Evolutionary conservation across 2,113 vertebrate genomes (phyloP).

Genomic region (Smithornis capensis): DNA sequence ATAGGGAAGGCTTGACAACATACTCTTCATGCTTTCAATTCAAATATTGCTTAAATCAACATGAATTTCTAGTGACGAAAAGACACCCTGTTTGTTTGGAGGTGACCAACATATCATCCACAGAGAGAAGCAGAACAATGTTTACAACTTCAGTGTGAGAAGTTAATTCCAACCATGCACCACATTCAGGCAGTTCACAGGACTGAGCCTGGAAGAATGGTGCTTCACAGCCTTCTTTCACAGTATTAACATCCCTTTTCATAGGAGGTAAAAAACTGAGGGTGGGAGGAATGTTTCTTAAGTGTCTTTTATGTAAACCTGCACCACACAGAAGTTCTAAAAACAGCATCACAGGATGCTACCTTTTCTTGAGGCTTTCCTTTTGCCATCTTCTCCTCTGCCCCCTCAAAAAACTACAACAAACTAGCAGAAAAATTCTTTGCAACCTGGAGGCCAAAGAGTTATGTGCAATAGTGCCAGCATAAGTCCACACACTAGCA

Average conservation of each 20-base stretch:
- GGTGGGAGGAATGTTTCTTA: not conserved
- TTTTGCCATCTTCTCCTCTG: not conserved
- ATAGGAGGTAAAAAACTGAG: not conserved
- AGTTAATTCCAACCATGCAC: not conserved
- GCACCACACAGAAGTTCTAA: not conserved
- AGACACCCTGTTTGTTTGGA: not conserved
- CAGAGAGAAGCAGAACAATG: not conserved
- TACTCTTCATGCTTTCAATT: not conserved
- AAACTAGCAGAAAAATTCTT: not conserved
- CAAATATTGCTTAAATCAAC: not conserved
- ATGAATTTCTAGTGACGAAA: not conserved
- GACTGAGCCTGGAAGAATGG: not conserved
- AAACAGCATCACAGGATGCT: not conserved
- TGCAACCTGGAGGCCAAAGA: not conserved
- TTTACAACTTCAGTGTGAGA: not conserved
- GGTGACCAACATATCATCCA: not conserved
- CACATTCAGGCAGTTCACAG: not conserved
- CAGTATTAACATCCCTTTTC: not conserved
- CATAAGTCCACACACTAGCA: not conserved
- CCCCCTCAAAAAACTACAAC: not conserved
- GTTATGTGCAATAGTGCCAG: not conserved
- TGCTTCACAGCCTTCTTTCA: not conserved
- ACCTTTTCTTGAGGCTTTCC: not conserved
- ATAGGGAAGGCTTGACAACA: not conserved
- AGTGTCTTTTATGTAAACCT: not conserved